Evolutionary conservation across 2,797 vertebrate genomes (phyloP).

Genomic region (Sparidentex hasta): DNA sequence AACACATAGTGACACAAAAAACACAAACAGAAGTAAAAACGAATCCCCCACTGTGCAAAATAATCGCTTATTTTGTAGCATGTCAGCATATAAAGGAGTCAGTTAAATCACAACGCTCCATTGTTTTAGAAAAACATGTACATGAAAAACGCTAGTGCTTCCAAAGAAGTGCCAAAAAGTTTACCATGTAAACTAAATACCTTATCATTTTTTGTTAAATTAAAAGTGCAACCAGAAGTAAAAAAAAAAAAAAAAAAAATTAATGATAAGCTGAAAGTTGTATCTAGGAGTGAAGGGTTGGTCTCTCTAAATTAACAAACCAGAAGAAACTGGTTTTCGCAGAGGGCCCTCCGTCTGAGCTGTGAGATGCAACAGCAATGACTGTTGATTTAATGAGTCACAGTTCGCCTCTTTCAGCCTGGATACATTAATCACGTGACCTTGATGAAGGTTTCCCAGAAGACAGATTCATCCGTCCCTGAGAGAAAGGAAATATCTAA

Average conservation of each 20-base stretch:
- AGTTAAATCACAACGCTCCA: not conserved
- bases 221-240: not conserved
- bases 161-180: slow-evolving; percentile 37
- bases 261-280: slow-evolving; percentile 14
- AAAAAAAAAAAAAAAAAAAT: not conserved
- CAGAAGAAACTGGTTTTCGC: slow-evolving; percentile 10
- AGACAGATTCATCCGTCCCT: slow-evolving; percentile 7
- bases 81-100: slow-evolving; percentile 37
- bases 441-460: not conserved
- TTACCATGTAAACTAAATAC: slow-evolving; percentile 40
- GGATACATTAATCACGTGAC: not conserved
- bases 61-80: slow-evolving; percentile 49
- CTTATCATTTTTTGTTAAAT: not conserved
- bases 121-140: slow-evolving; percentile 17
- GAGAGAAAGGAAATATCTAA: slow-evolving; percentile 2
- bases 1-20: slow-evolving; percentile 25
- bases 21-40: slow-evolving; percentile 19
- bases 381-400: slow-evolving; percentile 15
- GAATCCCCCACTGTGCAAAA: slow-evolving; percentile 72
- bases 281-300: not conserved
- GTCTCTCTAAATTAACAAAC: slow-evolving; percentile 19
- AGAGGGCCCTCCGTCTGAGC: slow-evolving; percentile 16
- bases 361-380: not conserved
- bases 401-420: slow-evolving; percentile 26
- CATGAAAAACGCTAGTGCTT: slow-evolving; percentile 26